These are phyloP conservation scores for Microcebus jonahi DNA, from an alignment of 2,113 vertebrate species.

Conservation along the genomic window DNA sequence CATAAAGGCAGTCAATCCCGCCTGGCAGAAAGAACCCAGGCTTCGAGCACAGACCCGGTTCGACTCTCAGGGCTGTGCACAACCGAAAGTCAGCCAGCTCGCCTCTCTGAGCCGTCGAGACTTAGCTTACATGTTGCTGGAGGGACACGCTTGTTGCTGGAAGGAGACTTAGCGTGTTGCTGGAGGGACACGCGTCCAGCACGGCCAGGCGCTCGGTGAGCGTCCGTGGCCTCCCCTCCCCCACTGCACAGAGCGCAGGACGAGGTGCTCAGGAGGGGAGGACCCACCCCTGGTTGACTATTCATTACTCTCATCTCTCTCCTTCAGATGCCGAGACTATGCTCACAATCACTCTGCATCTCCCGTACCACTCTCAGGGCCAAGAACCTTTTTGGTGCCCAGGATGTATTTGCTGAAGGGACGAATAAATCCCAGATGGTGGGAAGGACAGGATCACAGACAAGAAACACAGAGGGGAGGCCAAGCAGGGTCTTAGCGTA, in stretches of 20 bases:
- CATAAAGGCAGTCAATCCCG: neutral
- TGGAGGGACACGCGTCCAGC: neutral
- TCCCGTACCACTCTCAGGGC: neutral
- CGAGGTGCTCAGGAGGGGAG: neutral
- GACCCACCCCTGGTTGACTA: rapidly evolving
- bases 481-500: neutral
- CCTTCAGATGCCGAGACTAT: neutral
- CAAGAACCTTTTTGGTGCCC: neutral
- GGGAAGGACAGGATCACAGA: neutral
- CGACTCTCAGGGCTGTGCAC: neutral
- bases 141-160: too few relatives aligned
- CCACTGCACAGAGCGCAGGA: neutral
- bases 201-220: neutral
- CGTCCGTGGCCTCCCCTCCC: neutral
- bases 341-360: neutral
- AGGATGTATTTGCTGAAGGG: neutral
- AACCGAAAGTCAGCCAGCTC: neutral
- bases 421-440: neutral
- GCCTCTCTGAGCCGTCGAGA: neutral
- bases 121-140: neutral
- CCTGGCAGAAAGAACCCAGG: neutral
- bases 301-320: neutral
- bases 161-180: neutral
- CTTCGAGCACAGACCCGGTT: neutral
- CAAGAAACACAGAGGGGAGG: neutral